Evolutionary conservation across 2,888 invertebrate species (phyloP), one percentile per base, ranked within the genome.

Genomic region (Ormyrus nitidulus): DNA sequence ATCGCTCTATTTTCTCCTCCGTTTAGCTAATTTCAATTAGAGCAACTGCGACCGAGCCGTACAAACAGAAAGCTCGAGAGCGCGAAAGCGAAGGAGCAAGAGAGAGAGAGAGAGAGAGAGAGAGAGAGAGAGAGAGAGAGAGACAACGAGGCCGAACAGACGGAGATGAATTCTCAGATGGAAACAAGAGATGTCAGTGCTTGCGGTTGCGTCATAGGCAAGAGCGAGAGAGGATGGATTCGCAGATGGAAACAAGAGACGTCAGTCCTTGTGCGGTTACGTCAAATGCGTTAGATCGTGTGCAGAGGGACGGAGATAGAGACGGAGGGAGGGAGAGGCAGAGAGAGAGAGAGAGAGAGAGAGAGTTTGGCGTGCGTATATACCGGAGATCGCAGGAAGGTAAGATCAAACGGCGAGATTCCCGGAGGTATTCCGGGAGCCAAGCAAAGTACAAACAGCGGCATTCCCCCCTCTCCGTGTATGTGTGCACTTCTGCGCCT

Each of bases 331-430:
- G 53, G 59, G 34, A 44, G 59, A 56, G 59, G 59, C 68, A 34
- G n/a, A 53, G 68, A 54, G 59, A 6, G 61, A 46, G 5, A 11
- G 48, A 34, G 51, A 65, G 61, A 34, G 48, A 46, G 53, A 68
- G 61, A 13, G 64, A 34, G 71, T n/a, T n/a, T 44, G 19, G 73
- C 19, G 70, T 3, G 54, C 19, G 73, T 54, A 48, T 62, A 46
- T n/a, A 66, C 9, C n/a, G 54, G 56, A 68, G 61, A 71, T 78
- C 66, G 70, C 59, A 44, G 56, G 66, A 62, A 65, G 74, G 69
- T 79, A 74, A 79, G 79, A 82, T 81, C 79, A 81, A 79, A 81
- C 71, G 77, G 61, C 56, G 71, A 75, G 76, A 82, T 82, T 81
- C 81, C 74, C 81, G 11, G 54, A 70, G 82, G 81, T 70, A 81